phyloP scores from a whole-genome alignment of 2,113 vertebrate genomes.

The Ageneiosus marmoratus region DNA sequence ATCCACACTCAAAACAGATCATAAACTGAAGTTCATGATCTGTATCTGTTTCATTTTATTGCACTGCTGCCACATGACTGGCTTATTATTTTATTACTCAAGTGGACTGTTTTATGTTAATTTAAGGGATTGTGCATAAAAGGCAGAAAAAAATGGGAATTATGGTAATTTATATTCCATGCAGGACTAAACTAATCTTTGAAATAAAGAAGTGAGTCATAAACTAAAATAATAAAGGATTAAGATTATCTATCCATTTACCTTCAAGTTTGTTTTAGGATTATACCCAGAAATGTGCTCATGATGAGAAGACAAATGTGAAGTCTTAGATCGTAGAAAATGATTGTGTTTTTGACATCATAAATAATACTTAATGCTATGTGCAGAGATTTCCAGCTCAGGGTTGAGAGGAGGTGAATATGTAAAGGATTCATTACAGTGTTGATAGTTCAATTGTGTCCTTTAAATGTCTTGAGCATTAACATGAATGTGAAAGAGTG shows the following conservation, averaged over 20 bases:
- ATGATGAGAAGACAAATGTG: background rate
- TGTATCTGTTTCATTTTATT: background rate
- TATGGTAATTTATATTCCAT: too few relatives aligned
- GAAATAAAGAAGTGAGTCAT: background rate
- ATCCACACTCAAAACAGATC: too few relatives aligned
- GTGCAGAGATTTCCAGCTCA: background rate
- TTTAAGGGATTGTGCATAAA: too few relatives aligned
- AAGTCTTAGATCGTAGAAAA: background rate
- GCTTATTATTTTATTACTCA: background rate
- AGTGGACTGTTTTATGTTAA: too few relatives aligned
- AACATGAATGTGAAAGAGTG: background rate
- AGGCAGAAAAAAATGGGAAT: too few relatives aligned
- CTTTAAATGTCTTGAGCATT: background rate
- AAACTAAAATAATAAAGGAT: background rate
- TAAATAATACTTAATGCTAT: background rate
- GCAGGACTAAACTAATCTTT: too few relatives aligned
- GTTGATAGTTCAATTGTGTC: background rate
- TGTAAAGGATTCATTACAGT: constrained; percentile 15
- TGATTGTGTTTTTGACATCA: background rate
- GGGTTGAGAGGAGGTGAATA: background rate
- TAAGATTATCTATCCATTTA: background rate
- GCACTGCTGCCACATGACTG: too few relatives aligned
- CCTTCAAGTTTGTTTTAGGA: background rate
- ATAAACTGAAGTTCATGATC: background rate
- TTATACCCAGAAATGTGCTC: background rate